Conservation (phyloP, 2,113 vertebrate genomes). For the Urocolius indicus region DNA sequence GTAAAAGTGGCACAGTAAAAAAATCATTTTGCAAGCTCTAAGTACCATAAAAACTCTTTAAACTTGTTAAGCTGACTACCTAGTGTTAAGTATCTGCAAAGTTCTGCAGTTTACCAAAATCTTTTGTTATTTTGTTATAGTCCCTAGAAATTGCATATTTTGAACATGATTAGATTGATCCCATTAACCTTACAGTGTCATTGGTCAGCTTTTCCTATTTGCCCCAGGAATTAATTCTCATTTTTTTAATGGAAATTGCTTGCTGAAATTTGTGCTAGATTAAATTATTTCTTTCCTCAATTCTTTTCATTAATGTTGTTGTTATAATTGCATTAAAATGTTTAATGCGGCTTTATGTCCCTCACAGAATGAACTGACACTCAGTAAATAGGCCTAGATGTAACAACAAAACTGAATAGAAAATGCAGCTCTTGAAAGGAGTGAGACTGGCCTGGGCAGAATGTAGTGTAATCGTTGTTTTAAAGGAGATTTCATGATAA, state of each 20-base stretch:
- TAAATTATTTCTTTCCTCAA: background rate
- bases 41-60: background rate
- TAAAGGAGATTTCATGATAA: background rate
- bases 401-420: slow-evolving; percentile 2
- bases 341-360: slow-evolving; percentile 29
- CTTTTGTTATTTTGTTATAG: slow-evolving; percentile 8
- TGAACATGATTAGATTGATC: slow-evolving; percentile 3
- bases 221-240: slow-evolving; percentile 34
- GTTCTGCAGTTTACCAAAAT: background rate
- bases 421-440: background rate
- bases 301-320: slow-evolving; percentile 27
- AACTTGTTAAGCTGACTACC: background rate
- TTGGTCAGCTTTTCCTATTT: slow-evolving; percentile 38
- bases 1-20: background rate
- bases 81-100: background rate
- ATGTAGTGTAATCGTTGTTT: background rate
- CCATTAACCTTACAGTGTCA: slow-evolving; percentile 48
- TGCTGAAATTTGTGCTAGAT: slow-evolving; percentile 27
- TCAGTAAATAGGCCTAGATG: background rate
- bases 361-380: slow-evolving; percentile 17
- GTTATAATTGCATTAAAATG: slow-evolving; percentile 21
- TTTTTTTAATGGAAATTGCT: slow-evolving; percentile 19
- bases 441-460: background rate
- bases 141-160: slow-evolving; percentile 17
- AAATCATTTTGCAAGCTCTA: background rate